Conservation (phyloP, 2,888 invertebrate genomes). For the Disparrhopalites patrizii region DNA sequence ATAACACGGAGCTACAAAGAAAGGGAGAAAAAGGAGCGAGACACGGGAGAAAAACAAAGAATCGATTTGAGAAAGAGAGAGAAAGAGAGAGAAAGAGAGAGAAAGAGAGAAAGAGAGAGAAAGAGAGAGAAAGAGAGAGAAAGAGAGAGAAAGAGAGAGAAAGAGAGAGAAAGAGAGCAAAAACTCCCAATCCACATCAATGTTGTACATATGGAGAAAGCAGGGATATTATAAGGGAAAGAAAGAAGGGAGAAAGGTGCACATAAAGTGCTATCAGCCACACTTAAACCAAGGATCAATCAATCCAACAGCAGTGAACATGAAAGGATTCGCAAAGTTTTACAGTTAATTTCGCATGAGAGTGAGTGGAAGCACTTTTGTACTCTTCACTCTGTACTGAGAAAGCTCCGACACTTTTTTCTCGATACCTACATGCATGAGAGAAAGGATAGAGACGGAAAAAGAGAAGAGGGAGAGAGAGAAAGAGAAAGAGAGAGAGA, state of each 20-base stretch:
- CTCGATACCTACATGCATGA: not conserved
- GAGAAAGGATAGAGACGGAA: not conserved
- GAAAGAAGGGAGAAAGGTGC: not conserved
- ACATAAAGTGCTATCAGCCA: constrained; percentile 26
- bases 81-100: not conserved
- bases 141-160: not conserved
- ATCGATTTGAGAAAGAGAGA: no score
- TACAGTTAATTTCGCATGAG: constrained; percentile 33
- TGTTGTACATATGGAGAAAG: not conserved
- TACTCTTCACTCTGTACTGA: not conserved
- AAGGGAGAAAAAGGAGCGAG: not conserved
- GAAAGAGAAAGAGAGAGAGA: no score
- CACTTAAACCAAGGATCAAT: constrained; percentile 30
- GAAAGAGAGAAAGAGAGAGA: not conserved
- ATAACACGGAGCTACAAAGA: not conserved
- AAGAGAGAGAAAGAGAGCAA: not conserved
- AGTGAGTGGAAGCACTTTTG: constrained; percentile 27
- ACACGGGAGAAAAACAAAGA: not conserved
- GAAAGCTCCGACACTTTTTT: not conserved
- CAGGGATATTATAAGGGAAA: not conserved
- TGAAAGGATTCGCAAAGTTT: constrained; percentile 34
- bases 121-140: not conserved
- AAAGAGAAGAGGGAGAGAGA: not conserved
- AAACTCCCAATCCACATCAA: not conserved
- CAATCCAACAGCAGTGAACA: constrained; percentile 30